These are phyloP conservation scores for Mythimna albipuncta DNA, from an alignment of 2,888 invertebrate genomes.

Conservation along the genomic window DNA sequence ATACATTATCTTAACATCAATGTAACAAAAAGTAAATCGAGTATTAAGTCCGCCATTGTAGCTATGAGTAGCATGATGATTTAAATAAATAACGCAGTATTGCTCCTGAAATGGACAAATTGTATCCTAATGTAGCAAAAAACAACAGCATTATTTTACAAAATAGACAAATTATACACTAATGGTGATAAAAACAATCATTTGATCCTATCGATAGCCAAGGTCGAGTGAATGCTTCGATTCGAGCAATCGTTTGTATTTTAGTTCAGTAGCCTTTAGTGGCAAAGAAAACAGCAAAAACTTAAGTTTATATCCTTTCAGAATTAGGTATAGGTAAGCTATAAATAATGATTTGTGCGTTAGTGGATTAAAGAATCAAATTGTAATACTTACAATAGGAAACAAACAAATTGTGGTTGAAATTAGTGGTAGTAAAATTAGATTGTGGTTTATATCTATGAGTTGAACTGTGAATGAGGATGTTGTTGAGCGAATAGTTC, in stretches of 20 bases:
- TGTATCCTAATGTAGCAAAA: constrained; percentile 20
- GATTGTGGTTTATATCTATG: constrained; percentile 14
- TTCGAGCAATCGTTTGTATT: constrained; percentile 41
- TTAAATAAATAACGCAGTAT: constrained; percentile 24
- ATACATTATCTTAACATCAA: constrained; percentile 26
- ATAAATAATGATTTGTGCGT: constrained; percentile 29
- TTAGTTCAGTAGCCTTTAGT: constrained; percentile 41
- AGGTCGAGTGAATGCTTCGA: constrained; percentile 65
- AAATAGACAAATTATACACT: no score
- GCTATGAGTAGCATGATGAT: no score
- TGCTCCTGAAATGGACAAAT: constrained; percentile 40
- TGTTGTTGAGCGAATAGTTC: constrained; percentile 6
- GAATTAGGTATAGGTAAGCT: neutral
- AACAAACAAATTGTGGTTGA: neutral
- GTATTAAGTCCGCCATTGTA: no score
- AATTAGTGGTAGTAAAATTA: constrained; percentile 1
- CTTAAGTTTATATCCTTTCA: constrained; percentile 33
- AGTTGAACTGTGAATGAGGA: neutral
- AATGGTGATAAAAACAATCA: constrained; percentile 32
- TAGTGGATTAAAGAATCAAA: neutral
- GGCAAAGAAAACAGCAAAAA: constrained; percentile 45
- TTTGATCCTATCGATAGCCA: constrained; percentile 43
- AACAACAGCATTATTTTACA: no score
- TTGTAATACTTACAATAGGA: neutral
- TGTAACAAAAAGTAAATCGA: constrained; percentile 45